phyloP scores from a whole-genome alignment of 2,113 vertebrate genomes.

The Psittacara wagleri region DNA sequence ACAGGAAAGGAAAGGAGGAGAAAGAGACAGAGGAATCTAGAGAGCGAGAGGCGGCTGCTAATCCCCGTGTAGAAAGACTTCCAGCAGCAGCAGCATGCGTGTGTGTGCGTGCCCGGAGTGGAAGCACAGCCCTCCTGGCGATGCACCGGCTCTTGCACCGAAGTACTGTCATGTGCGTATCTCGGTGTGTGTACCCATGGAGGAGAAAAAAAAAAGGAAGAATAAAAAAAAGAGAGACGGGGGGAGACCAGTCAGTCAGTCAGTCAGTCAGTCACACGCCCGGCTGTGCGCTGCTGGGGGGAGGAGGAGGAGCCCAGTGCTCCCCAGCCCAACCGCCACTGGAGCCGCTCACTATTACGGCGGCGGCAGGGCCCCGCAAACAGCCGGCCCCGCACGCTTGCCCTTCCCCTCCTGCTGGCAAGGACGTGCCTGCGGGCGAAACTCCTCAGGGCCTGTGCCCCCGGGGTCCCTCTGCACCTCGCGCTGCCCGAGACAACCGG shows the following conservation, averaged over 20 bases:
- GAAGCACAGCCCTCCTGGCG: constrained; percentile 49
- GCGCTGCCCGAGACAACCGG: background rate
- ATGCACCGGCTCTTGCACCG: constrained; percentile 29
- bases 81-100: background rate
- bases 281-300: background rate
- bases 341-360: constrained; percentile 23
- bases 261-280: constrained; percentile 4
- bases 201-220: no score
- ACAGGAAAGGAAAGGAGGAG: background rate
- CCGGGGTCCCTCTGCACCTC: background rate
- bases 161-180: constrained; percentile 53
- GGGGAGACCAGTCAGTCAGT: background rate
- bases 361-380: background rate
- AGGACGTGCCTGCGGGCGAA: background rate
- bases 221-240: background rate
- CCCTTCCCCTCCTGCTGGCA: background rate
- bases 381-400: background rate
- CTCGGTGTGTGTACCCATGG: constrained; percentile 31
- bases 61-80: constrained; percentile 44
- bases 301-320: constrained; percentile 72
- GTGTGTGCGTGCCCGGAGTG: constrained; percentile 28
- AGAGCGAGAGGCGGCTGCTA: constrained; percentile 29
- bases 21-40: background rate
- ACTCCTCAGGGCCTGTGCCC: background rate
- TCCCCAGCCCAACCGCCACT: constrained; percentile 67